Evolutionary conservation across 2,888 invertebrate species (phyloP).

Genomic region (Drosophila lacicola): DNA sequence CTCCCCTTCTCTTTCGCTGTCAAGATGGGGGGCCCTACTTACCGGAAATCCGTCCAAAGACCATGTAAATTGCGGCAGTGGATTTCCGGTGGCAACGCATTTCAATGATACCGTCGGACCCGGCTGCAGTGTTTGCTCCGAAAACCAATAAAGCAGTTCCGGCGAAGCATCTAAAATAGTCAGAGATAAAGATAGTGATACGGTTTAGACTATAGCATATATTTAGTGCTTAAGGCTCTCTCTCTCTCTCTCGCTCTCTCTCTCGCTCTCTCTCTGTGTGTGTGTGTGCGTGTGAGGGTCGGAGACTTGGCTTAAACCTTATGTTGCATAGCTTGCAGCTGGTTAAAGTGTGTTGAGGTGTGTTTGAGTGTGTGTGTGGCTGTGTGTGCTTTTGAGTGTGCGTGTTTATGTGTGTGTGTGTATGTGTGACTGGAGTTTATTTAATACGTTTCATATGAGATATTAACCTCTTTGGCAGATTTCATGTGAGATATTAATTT

Average conservation of each 20-base stretch:
- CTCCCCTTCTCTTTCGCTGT: background rate
- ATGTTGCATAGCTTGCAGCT: slow-evolving; percentile 5
- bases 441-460: background rate
- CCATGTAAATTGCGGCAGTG: slow-evolving; percentile 96
- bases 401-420: background rate
- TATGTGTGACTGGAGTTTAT: too few species aligned
- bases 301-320: background rate
- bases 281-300: background rate
- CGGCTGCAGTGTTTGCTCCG: slow-evolving; percentile 95
- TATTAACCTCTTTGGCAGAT: background rate
- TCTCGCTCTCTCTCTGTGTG: background rate
- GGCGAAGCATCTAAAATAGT: slow-evolving; percentile 91
- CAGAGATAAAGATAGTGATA: slow-evolving; percentile 37
- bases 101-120: slow-evolving; percentile 96
- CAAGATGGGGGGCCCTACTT: slow-evolving; percentile 84
- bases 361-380: slow-evolving; percentile 2
- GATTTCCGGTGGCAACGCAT: slow-evolving; percentile 97
- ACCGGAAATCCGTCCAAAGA: slow-evolving; percentile 94
- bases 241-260: slow-evolving; percentile 3
- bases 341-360: slow-evolving; percentile 8
- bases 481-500: background rate
- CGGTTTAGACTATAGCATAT: background rate
- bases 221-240: slow-evolving; percentile 26
- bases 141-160: slow-evolving; percentile 95
- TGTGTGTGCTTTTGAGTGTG: slow-evolving; percentile 1